Evolutionary conservation across 2,888 invertebrate genomes (phyloP).

Genomic region (Stenotaenia linearis): DNA sequence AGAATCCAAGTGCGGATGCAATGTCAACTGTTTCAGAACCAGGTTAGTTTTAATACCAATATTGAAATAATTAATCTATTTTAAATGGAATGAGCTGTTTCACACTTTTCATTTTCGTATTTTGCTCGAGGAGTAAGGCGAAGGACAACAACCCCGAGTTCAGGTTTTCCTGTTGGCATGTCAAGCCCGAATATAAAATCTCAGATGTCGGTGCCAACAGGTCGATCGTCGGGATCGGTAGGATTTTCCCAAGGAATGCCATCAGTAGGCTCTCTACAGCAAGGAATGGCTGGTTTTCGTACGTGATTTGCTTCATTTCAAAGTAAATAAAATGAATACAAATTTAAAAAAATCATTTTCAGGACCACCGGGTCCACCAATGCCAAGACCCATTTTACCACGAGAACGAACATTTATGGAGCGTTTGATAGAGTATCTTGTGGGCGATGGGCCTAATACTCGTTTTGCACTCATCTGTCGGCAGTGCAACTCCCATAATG

Average conservation of each 20-base stretch:
- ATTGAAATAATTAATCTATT: too few species aligned
- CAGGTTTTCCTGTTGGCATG: neutral
- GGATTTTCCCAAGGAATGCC: neutral
- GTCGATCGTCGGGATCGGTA: neutral
- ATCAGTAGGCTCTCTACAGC: neutral
- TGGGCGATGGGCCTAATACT: slow-evolving; percentile 92
- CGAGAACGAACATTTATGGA: slow-evolving; percentile 74
- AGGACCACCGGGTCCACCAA: slow-evolving; percentile 49
- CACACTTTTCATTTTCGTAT: neutral
- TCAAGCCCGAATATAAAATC: neutral
- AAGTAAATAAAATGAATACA: too few species aligned
- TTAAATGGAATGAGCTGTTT: neutral
- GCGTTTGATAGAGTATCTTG: slow-evolving; percentile 83
- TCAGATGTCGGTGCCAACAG: neutral
- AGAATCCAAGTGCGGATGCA: neutral
- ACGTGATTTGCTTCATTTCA: neutral
- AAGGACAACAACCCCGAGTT: neutral
- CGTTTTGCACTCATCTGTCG: slow-evolving; percentile 92
- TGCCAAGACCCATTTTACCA: slow-evolving; percentile 67
- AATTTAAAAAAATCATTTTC: too few species aligned
- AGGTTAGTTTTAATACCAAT: neutral
- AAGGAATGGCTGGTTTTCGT: neutral
- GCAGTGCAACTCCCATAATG: slow-evolving; percentile 87
- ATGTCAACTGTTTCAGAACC: neutral
- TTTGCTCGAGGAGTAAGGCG: neutral